Evolutionary conservation across 1,140 invertebrate species (phyloP), one percentile per base, ranked within the genome.

Genomic region (Lordiphosa mommai): DNA sequence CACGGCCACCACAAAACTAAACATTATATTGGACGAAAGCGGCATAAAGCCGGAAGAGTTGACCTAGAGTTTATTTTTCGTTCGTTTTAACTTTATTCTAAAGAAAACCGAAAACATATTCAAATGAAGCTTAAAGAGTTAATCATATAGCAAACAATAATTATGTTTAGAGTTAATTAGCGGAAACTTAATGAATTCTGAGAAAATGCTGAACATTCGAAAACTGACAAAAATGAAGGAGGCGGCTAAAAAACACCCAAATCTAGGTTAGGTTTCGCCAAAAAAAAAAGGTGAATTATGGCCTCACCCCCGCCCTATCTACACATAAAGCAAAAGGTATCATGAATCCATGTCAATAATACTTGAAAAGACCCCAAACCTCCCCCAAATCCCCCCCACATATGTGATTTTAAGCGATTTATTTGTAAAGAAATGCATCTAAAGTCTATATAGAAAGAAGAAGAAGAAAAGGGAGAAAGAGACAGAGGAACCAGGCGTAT

Each of bases 11-110:
- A 79, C 86, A 9, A 85, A 84, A 47, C 50, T 88, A 1, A 88
- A 88, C 52, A 88, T 88, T 5, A 67, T 86, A 16, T 40, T 82
- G 13, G 87, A 87, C 41, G 87, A 88, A 29, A 61, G 64, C 16
- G 59, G 50, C 16, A 63, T 29, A 23, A 51, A 50, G 13, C 17
- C 14, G 38, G 47, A 23, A 49, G 37, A 2, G 52, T 40, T 27
- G n/a, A n/a, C n/a, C n/a, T 65, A 61, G 60, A 70, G 61, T 58
- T 73, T 69, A n/a, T n/a, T n/a, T n/a, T n/a, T n/a, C n/a, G n/a
- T 53, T 66, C 64, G 29, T 49, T 55, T 43, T 60, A 36, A 50
- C 52, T 46, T 23, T 74, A 51, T 51, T 50, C 49, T 55, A 17
- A 40, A 20, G 37, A n/a, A 41, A 44, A 36, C 36, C 40, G 32